Percentiles rank a stretch among this genome's conserved stretches.
phyloP scores from a whole-genome alignment of 1,140 invertebrate species.

The Aphelenchoides avenae region DNA sequence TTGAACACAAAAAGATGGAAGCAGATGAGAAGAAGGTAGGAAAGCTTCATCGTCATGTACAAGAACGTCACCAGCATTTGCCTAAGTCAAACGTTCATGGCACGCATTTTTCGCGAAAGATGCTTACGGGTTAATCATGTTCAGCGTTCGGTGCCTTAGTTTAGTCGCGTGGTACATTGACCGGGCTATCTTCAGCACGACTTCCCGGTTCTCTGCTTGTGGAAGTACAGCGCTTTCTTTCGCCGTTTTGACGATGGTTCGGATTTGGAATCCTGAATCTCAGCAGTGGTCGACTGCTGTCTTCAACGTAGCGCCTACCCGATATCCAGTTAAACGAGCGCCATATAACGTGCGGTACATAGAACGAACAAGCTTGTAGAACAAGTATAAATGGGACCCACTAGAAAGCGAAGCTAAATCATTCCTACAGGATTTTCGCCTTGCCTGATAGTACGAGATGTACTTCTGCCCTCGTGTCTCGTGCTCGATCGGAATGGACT shows the following conservation, averaged over 20 bases:
- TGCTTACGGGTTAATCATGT: too few species aligned
- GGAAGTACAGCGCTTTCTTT: constrained; percentile 13
- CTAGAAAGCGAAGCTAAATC: too few species aligned
- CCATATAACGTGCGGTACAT: constrained; percentile 48
- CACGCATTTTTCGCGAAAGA: too few species aligned
- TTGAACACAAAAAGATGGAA: constrained; percentile 42
- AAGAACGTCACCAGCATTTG: constrained; percentile 41
- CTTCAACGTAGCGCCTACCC: constrained; percentile 24
- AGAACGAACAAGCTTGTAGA: constrained; percentile 46
- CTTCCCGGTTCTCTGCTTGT: constrained; percentile 24
- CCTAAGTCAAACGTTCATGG: too few species aligned
- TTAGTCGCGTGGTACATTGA: constrained; percentile 33
- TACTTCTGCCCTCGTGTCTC: constrained; percentile 34
- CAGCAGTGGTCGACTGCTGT: too few species aligned
- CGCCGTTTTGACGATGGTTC: constrained; percentile 34
- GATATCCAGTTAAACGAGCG: constrained; percentile 52
- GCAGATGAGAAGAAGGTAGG: constrained; percentile 43
- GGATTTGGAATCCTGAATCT: constrained; percentile 41
- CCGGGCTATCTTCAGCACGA: constrained; percentile 34
- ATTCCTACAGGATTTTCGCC: too few species aligned
- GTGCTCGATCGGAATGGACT: constrained; percentile 42
- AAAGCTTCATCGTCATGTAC: constrained; percentile 47
- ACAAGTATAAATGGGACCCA: constrained; percentile 53
- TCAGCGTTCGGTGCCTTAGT: constrained; percentile 24
- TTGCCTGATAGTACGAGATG: constrained; percentile 45